phyloP scores from a whole-genome alignment of 2,888 invertebrate genomes.

The Drosophila barbarae region DNA sequence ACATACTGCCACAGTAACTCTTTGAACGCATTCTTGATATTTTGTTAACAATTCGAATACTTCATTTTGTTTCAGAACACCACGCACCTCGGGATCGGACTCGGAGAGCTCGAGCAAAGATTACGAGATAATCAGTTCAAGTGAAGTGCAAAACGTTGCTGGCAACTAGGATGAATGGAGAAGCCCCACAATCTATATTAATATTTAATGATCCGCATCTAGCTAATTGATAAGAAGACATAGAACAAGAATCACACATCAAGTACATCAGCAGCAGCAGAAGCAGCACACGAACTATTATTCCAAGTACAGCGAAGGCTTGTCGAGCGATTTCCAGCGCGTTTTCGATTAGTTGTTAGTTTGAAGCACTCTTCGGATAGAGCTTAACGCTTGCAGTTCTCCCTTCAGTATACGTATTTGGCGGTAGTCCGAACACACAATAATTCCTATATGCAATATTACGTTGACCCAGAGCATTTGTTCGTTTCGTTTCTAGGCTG shows the following conservation, averaged over 20 bases:
- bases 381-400: constrained; percentile 10
- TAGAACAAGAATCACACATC: constrained; percentile 40
- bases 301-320: constrained; percentile 28
- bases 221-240: constrained; percentile 41
- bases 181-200: constrained; percentile 26
- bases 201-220: constrained; percentile 40
- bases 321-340: constrained; percentile 12
- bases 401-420: constrained; percentile 8
- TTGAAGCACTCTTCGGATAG: constrained; percentile 11
- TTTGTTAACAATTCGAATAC: constrained; percentile 2
- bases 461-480: constrained; percentile 5
- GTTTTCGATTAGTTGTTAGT: constrained; percentile 7
- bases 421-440: background rate
- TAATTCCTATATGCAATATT: constrained; percentile 22
- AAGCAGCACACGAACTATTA: constrained; percentile 20
- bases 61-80: constrained; percentile 65
- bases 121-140: constrained; percentile 91
- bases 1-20: background rate
- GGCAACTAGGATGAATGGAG: constrained; percentile 60
- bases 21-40: background rate
- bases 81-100: constrained; percentile 86
- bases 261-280: constrained; percentile 31
- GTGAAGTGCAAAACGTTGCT: constrained; percentile 82
- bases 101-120: constrained; percentile 91
- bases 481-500: constrained; percentile 7